These are phyloP conservation scores for Glareola pratincola DNA, from an alignment of 2,113 vertebrate species.

Conservation along the genomic window DNA sequence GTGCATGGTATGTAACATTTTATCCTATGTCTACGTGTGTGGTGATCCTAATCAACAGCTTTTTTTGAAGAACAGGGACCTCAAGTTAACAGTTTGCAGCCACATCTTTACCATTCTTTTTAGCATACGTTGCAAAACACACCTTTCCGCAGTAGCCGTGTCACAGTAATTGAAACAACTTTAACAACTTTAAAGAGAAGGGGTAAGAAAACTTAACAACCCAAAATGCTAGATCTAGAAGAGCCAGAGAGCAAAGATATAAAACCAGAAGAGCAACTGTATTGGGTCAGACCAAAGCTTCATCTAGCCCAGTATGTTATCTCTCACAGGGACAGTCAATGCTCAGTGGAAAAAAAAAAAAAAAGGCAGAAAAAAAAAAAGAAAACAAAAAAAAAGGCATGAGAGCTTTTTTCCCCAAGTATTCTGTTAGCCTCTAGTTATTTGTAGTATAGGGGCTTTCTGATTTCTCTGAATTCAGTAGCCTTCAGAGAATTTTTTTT, in stretches of 20 bases:
- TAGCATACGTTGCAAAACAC: neutral
- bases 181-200: neutral
- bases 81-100: neutral
- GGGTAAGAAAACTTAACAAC: neutral
- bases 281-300: neutral
- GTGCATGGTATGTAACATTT: neutral
- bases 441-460: neutral
- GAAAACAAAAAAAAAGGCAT: neutral
- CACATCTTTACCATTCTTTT: neutral
- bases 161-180: neutral
- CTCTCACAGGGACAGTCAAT: neutral
- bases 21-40: neutral
- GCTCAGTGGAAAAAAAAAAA: neutral
- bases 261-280: neutral
- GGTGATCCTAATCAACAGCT: neutral
- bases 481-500: neutral
- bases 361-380: neutral
- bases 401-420: neutral
- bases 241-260: neutral
- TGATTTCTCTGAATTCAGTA: neutral
- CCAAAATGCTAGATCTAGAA: neutral
- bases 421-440: neutral
- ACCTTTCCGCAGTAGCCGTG: neutral
- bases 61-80: neutral
- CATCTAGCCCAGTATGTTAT: fast-evolving